Conservation (phyloP, 2,888 invertebrate species). For the Meganola albula region DNA sequence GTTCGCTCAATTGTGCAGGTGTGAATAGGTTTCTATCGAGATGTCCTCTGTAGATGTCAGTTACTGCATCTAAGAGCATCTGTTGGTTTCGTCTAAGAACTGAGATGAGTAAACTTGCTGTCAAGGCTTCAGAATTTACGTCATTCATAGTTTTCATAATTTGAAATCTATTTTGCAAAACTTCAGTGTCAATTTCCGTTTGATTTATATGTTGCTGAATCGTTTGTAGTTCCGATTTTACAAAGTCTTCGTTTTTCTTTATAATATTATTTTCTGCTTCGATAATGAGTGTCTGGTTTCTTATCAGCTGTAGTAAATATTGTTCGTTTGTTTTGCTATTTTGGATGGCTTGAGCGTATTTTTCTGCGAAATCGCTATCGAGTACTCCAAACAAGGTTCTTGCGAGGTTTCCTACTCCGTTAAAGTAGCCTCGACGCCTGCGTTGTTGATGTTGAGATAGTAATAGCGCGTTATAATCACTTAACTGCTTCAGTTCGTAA, state of each 20-base stretch:
- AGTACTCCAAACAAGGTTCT: constrained; percentile 8
- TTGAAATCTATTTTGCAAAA: constrained; percentile 11
- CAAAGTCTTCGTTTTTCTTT: neutral
- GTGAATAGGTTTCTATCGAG: constrained; percentile 16
- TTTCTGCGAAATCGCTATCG: constrained; percentile 2
- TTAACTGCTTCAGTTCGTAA: constrained; percentile 9
- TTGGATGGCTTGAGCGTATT: constrained; percentile 1
- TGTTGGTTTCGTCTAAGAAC: neutral
- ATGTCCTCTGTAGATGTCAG: constrained; percentile 14
- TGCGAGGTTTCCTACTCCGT: constrained; percentile 15
- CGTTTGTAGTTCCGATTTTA: neutral
- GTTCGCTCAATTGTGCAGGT: constrained; percentile 13
- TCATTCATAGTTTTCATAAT: constrained; percentile 7
- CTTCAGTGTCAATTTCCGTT: constrained; percentile 9
- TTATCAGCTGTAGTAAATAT: constrained; percentile 1
- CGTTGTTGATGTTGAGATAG: constrained; percentile 8
- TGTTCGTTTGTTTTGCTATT: neutral
- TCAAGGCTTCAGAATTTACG: constrained; percentile 10
- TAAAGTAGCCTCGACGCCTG: constrained; percentile 11
- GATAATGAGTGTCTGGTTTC: constrained; percentile 4
- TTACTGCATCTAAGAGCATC: constrained; percentile 9
- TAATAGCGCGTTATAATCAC: constrained; percentile 14
- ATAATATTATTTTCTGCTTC: constrained; percentile 1
- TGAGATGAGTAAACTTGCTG: constrained; percentile 1
- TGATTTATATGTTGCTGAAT: neutral